Evolutionary conservation across 2,797 vertebrate genomes (phyloP).

Genomic region (Peromyscus nudipes): DNA sequence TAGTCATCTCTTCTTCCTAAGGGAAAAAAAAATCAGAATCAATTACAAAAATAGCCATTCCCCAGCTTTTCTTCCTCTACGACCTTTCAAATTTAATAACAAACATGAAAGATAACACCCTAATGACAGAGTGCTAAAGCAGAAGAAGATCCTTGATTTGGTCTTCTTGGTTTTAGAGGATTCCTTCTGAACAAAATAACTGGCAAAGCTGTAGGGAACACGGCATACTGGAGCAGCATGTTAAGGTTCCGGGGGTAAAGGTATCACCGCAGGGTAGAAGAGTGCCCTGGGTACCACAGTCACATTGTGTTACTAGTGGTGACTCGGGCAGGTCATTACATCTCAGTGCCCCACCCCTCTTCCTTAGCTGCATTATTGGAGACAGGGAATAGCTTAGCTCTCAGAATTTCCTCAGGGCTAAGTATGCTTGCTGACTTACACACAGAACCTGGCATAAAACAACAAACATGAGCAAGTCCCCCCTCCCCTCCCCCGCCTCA

Average conservation of each 20-base stretch:
- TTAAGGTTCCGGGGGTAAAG: background rate
- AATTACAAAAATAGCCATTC: background rate
- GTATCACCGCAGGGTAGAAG: fast-evolving
- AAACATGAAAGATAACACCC: background rate
- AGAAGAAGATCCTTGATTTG: background rate
- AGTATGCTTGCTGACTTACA: background rate
- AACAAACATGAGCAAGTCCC: background rate
- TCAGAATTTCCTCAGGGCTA: background rate
- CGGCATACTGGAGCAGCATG: fast-evolving
- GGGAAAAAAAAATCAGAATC: background rate
- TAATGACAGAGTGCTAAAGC: background rate
- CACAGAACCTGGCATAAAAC: background rate
- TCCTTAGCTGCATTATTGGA: background rate
- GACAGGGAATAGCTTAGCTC: background rate
- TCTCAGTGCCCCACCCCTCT: background rate
- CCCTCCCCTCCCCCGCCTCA: background rate
- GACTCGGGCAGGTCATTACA: background rate
- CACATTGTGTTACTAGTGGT: background rate
- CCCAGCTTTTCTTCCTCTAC: background rate
- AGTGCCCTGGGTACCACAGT: background rate
- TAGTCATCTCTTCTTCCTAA: background rate
- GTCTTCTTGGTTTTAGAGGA: background rate
- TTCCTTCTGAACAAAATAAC: background rate
- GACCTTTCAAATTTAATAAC: slow-evolving; percentile 10
- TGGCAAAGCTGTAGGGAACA: background rate